phyloP scores from a whole-genome alignment of 2,113 vertebrate genomes.

The Pantherophis guttatus region DNA sequence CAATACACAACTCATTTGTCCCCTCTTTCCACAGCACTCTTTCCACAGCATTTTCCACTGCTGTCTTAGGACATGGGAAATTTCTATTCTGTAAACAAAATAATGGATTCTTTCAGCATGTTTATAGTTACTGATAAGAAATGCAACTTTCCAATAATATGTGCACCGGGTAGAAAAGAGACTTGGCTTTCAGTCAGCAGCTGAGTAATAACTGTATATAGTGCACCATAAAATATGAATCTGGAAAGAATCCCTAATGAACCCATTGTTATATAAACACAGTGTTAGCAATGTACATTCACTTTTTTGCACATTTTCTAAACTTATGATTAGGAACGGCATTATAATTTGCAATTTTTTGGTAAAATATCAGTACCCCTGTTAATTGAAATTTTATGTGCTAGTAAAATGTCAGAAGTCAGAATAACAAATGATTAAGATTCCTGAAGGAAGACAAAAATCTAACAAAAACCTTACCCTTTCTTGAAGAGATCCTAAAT shows the following conservation, averaged over 20 bases:
- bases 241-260: conserved; percentile 27
- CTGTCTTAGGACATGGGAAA: neutral
- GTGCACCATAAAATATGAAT: neutral
- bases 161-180: neutral
- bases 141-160: neutral
- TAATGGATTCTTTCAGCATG: neutral
- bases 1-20: neutral
- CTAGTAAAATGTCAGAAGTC: conserved; percentile 45
- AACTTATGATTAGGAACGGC: conserved; percentile 36
- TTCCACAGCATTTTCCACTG: neutral
- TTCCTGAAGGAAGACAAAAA: conserved; percentile 16
- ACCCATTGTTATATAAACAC: conserved; percentile 34
- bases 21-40: neutral
- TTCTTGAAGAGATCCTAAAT: neutral
- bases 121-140: neutral
- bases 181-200: neutral
- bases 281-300: neutral
- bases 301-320: conserved; percentile 54
- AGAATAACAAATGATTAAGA: conserved; percentile 13
- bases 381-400: conserved; percentile 35
- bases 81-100: neutral
- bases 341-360: conserved; percentile 47
- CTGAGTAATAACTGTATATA: neutral
- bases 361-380: conserved; percentile 24
- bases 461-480: neutral